phyloP scores from a whole-genome alignment of 2,113 vertebrate species.

The Prionailurus viverrinus region DNA sequence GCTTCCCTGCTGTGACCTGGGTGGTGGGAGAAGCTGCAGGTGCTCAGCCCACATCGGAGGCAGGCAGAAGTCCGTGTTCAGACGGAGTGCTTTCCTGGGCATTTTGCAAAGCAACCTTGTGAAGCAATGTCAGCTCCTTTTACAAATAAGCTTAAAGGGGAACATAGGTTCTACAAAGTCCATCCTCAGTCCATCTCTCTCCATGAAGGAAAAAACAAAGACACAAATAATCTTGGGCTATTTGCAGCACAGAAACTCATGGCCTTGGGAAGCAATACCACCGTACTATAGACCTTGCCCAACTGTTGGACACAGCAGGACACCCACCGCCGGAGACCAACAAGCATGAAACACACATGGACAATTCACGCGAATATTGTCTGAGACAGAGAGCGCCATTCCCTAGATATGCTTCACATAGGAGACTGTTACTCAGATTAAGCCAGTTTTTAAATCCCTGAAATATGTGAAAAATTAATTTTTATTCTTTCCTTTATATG shows the following conservation, averaged over 20 bases:
- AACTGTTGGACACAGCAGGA: neutral
- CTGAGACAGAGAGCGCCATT: neutral
- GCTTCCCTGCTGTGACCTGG: rapidly evolving
- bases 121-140: neutral
- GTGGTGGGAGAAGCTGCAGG: neutral
- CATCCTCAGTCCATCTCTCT: neutral
- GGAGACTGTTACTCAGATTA: neutral
- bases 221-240: neutral
- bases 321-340: neutral
- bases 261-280: neutral
- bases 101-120: neutral
- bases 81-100: neutral
- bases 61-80: neutral
- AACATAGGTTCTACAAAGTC: neutral
- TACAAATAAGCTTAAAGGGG: neutral
- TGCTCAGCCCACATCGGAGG: neutral
- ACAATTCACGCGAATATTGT: too few relatives aligned
- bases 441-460: neutral
- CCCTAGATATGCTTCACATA: neutral
- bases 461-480: neutral
- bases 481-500: neutral
- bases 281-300: neutral
- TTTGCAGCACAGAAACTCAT: neutral
- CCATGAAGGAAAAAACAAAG: neutral
- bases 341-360: neutral